Evolutionary conservation across 2,888 invertebrate genomes (phyloP).

Genomic region (Antitype chi): DNA sequence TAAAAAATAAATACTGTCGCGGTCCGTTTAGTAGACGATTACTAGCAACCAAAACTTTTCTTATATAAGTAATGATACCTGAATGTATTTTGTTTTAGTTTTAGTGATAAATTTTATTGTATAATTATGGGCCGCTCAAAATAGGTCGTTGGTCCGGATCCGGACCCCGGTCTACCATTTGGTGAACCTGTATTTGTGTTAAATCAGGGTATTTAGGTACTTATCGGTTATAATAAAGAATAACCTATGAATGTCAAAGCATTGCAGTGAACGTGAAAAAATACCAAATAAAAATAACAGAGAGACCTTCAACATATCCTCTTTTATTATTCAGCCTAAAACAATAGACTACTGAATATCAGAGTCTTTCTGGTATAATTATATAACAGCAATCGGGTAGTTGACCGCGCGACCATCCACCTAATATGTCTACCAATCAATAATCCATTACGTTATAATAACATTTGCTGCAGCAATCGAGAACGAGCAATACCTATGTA

Average conservation of each 20-base stretch:
- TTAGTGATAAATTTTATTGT: too few relatives aligned
- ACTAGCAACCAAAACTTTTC: too few relatives aligned
- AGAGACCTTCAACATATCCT: neutral
- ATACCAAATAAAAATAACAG: neutral
- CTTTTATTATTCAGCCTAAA: slow-evolving; percentile 1
- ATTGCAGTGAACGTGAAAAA: neutral
- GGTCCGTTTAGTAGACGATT: too few relatives aligned
- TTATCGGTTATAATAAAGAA: neutral
- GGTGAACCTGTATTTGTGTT: neutral
- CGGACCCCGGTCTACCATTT: too few relatives aligned
- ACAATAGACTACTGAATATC: neutral
- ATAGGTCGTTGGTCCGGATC: too few relatives aligned
- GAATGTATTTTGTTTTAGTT: too few relatives aligned
- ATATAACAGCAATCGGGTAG: neutral
- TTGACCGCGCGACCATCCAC: slow-evolving; percentile 16
- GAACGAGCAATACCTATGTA: slow-evolving; percentile 42
- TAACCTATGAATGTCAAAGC: neutral
- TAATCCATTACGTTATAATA: slow-evolving; percentile 55
- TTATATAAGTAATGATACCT: too few relatives aligned
- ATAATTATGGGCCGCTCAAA: too few relatives aligned
- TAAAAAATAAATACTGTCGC: too few relatives aligned
- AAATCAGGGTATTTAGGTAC: neutral
- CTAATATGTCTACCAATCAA: slow-evolving; percentile 45
- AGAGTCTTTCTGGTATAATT: neutral
- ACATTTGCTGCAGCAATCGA: slow-evolving; percentile 46